These are phyloP conservation scores for Alosa alosa DNA, from an alignment of 2,113 vertebrate genomes.

Conservation along the genomic window DNA sequence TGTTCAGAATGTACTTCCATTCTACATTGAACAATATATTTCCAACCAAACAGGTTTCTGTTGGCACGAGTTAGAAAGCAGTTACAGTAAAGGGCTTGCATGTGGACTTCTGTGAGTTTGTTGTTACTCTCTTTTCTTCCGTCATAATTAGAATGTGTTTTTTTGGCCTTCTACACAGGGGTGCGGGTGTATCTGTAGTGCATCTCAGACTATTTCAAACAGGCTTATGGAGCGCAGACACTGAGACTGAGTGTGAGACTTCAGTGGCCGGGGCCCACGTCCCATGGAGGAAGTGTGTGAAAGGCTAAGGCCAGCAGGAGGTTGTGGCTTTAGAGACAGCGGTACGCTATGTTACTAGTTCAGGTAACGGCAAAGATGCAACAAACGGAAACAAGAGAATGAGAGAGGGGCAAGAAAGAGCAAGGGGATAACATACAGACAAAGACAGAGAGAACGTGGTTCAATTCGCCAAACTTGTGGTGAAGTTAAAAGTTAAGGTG, in stretches of 20 bases:
- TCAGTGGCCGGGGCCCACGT: not conserved
- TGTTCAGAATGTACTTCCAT: not conserved
- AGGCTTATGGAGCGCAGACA: not conserved
- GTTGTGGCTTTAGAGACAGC: not conserved
- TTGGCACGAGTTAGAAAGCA: not conserved
- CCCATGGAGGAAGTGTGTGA: not conserved
- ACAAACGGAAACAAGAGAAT: no score
- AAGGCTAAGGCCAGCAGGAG: not conserved
- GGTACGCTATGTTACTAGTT: not conserved
- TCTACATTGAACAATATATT: no score
- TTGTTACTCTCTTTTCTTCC: not conserved
- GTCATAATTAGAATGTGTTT: not conserved
- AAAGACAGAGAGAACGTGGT: conserved; percentile 27
- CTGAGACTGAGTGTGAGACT: not conserved
- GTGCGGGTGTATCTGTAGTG: not conserved
- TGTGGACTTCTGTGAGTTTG: conserved; percentile 14
- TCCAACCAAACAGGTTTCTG: not conserved
- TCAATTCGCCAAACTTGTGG: no score
- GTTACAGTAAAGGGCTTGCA: conserved; percentile 1
- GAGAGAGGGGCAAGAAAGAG: no score
- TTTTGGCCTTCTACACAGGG: not conserved
- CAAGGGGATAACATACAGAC: conserved; percentile 10
- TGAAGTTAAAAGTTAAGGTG: no score
- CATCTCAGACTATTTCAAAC: not conserved
- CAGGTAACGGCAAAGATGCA: not conserved